Base-by-base conservation (phyloP, 1,140 invertebrate species). In the Eciton burchellii region DNA sequence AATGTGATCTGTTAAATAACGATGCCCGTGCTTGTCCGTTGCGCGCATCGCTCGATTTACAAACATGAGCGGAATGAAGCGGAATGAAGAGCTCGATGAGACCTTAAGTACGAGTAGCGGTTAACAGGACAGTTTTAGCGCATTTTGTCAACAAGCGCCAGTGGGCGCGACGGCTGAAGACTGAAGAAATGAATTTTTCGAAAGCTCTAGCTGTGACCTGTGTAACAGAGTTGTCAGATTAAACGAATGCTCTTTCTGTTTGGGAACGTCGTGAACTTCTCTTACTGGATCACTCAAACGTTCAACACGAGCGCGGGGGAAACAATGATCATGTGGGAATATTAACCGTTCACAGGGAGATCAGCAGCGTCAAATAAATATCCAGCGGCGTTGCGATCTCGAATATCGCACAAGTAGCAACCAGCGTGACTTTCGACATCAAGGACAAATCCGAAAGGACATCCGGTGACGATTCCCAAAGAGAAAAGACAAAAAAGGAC, bases 301-400 rank as follows among this genome's bases (percentile, higher is more conserved):
- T 68, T 43, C 26, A 14, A 26, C 49, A 29, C 45, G 49, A 77
- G 54, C 41, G 56, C 65, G n/a, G 43, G 54, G 26, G 43, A 35
- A 49, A 29, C 29, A 65, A 24, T 45, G 52, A 45, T 66, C 54
- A 77, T 11, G 21, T 43, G 16, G 49, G 49, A 45, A 68, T 29
- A 43, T 79, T 45, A 79, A 68, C 56, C 45, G 52, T 56, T 45
- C 63, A 49, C 49, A 56, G n/a, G 12, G 41, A 56, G 41, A 43
- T 57, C 26, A 70, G 63, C 49, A 79, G 63, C 63, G 74, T 79
- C 74, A 79, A 47, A 79, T 70, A 79, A 79, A 79, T 79, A 9
- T 66, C 35, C 56, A 21, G 21, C 24, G 19, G 35, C 49, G 16
- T 26, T 57, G 29, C 16, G 29, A 14, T 16, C 16, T 14, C 49